Percentiles rank a stretch among this genome's conserved stretches.
phyloP scores from a whole-genome alignment of 1,140 invertebrate species.

The Chrysomallon squamiferum region DNA sequence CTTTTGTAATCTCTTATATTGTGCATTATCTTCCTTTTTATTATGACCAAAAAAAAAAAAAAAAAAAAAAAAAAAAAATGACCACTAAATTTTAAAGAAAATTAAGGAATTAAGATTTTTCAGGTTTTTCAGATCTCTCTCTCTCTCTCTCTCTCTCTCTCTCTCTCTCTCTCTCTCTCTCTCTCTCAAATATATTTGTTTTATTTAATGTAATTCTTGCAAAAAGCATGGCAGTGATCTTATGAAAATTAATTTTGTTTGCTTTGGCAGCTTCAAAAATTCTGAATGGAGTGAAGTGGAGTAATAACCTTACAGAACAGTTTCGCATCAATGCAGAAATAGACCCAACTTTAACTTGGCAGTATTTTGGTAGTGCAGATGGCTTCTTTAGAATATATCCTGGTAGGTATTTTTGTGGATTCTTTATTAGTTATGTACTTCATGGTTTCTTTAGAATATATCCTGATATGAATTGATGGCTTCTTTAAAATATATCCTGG shows the following conservation, averaged over 20 bases:
- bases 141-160: slow-evolving; percentile 14
- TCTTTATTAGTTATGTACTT: too few species aligned
- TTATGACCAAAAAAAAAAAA: too few species aligned
- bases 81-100: too few species aligned
- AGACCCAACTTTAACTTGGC: slow-evolving; percentile 90
- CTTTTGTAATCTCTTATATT: too few species aligned
- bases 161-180: not conserved
- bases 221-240: too few species aligned
- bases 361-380: slow-evolving; percentile 91
- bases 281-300: slow-evolving; percentile 83
- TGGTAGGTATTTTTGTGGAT: slow-evolving; percentile 74
- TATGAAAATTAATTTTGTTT: too few species aligned
- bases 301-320: slow-evolving; percentile 79
- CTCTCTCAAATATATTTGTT: not conserved
- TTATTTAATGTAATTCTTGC: slow-evolving; percentile 3
- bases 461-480: too few species aligned
- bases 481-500: slow-evolving; percentile 91
- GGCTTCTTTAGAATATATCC: slow-evolving; percentile 92
- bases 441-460: too few species aligned
- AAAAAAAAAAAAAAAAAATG: too few species aligned
- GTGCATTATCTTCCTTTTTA: too few species aligned
- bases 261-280: slow-evolving; percentile 49
- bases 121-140: too few species aligned
- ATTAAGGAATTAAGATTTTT: too few species aligned
- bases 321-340: slow-evolving; percentile 85